phyloP scores from a whole-genome alignment of 1,140 invertebrate species.

The Brachionus asplanchnoidis region DNA sequence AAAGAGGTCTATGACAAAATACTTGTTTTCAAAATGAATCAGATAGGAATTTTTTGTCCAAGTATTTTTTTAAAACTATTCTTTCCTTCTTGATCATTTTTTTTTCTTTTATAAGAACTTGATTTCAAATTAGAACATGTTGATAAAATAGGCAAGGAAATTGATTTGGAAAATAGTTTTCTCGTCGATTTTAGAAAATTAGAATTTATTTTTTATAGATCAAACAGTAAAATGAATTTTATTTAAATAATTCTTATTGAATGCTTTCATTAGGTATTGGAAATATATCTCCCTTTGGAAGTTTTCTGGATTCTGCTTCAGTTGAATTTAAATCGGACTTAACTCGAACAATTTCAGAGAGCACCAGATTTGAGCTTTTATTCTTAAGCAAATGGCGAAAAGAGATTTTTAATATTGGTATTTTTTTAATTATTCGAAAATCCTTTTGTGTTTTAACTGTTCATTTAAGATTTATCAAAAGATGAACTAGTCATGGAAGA shows the following conservation, averaged over 20 bases:
- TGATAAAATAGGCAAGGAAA: neutral
- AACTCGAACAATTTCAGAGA: neutral
- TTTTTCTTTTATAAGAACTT: neutral
- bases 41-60: neutral
- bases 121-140: neutral
- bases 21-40: neutral
- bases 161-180: conserved; percentile 4
- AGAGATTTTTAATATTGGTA: neutral
- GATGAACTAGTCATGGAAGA: conserved; percentile 16
- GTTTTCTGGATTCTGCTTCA: neutral
- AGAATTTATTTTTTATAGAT: conserved; percentile 12
- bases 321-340: neutral
- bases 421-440: neutral
- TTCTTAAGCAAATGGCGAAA: conserved; percentile 19
- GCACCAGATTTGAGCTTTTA: neutral
- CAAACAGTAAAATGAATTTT: neutral
- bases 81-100: no score
- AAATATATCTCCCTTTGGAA: neutral
- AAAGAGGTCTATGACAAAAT: neutral
- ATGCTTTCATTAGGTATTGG: neutral
- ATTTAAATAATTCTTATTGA: neutral
- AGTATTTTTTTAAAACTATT: neutral
- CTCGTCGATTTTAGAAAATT: neutral
- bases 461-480: neutral
- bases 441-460: no score